Conservation (phyloP, 2,888 invertebrate genomes). For the Buathra laborator region DNA sequence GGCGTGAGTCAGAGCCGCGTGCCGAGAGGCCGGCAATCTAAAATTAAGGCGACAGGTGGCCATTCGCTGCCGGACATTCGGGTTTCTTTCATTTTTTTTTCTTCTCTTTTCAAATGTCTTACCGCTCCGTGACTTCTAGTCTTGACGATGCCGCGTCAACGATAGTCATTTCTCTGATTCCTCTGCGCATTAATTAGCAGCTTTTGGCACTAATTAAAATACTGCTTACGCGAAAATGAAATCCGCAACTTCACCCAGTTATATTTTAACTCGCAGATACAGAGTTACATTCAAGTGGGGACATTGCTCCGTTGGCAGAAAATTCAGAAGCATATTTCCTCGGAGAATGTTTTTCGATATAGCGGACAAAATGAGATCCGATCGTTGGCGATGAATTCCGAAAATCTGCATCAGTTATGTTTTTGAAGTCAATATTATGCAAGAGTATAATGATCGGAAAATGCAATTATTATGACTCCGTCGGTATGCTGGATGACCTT, state of each 20-base stretch:
- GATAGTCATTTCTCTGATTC: conserved; percentile 23
- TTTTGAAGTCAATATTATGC: not conserved
- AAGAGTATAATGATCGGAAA: not conserved
- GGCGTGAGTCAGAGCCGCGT: conserved; percentile 53
- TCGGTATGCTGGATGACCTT: not conserved
- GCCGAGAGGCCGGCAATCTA: conserved; percentile 63
- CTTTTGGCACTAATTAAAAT: conserved; percentile 53
- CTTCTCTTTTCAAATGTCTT: not conserved
- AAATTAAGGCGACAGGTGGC: conserved; percentile 70
- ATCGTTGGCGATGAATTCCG: too few relatives aligned
- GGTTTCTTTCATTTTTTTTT: conserved; percentile 37
- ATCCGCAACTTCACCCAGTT: not conserved
- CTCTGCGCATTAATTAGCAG: conserved; percentile 41
- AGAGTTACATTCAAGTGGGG: not conserved
- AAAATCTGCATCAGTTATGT: not conserved
- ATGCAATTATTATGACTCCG: not conserved
- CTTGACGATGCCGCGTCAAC: conserved; percentile 47
- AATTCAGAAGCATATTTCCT: not conserved
- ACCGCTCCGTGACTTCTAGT: conserved; percentile 6
- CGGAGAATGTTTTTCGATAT: not conserved
- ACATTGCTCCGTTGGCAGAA: not conserved
- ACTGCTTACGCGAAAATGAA: not conserved
- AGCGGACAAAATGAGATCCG: too few relatives aligned
- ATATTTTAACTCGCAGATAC: not conserved
- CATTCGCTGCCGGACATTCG: conserved; percentile 53